These are phyloP conservation scores for Hydractinia symbiolongicarpus DNA, from an alignment of 30 jellyfish, hydroid and myxozoan species.

Conservation along the genomic window DNA sequence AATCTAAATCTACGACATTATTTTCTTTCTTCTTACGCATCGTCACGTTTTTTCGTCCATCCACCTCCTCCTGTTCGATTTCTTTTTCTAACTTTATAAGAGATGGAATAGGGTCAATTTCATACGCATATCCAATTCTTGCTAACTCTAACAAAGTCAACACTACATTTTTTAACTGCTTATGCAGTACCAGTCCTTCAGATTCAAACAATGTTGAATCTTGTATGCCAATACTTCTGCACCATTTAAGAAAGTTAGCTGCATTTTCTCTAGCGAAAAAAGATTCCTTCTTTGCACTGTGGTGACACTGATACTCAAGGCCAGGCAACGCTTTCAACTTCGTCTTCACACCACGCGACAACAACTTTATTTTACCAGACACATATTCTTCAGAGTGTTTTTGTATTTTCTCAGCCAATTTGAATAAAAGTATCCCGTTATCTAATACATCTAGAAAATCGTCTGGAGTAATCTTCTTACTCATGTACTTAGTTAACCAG, in stretches of 20 bases:
- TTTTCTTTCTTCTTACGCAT: neutral
- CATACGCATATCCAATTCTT: slow-evolving; percentile 51
- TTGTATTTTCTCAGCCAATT: slow-evolving; percentile 42
- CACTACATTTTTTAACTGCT: slow-evolving; percentile 44
- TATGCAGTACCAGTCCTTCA: slow-evolving; percentile 69
- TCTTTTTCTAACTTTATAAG: slow-evolving; percentile 55
- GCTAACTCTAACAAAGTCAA: slow-evolving; percentile 65
- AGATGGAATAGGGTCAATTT: slow-evolving; percentile 51
- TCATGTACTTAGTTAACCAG: slow-evolving; percentile 45
- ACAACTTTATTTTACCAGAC: neutral
- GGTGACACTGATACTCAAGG: slow-evolving; percentile 37
- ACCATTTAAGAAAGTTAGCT: slow-evolving; percentile 67
- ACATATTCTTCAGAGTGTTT: slow-evolving; percentile 10
- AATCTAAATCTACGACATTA: slow-evolving; percentile 26
- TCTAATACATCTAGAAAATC: slow-evolving; percentile 62
- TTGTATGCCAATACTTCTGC: slow-evolving; percentile 54
- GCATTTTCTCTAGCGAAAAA: slow-evolving; percentile 84
- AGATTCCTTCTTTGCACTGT: slow-evolving; percentile 45
- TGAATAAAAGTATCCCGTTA: slow-evolving; percentile 44
- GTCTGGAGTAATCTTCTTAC: slow-evolving; percentile 27
- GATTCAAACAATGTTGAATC: slow-evolving; percentile 72
- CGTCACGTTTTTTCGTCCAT: slow-evolving; percentile 13
- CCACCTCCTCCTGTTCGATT: slow-evolving; percentile 47
- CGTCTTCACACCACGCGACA: slow-evolving; percentile 13
- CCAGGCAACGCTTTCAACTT: slow-evolving; percentile 26